Percentiles rank a stretch among this genome's conserved stretches.
These are phyloP conservation scores for Phataginus tetradactyla DNA, from an alignment of 2,797 vertebrate species.

Conservation along the genomic window DNA sequence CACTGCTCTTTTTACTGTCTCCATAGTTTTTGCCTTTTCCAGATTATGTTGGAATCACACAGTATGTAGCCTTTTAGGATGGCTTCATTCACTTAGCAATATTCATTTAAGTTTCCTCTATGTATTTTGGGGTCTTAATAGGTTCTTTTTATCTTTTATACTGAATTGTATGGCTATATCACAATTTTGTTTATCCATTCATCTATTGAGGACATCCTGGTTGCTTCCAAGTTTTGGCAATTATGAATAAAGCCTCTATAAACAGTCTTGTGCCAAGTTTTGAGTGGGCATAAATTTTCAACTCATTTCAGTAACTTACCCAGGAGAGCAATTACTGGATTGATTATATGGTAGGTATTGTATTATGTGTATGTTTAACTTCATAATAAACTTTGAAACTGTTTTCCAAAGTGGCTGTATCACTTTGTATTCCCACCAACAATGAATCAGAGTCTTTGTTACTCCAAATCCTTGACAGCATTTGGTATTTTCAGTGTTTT, in stretches of 20 bases:
- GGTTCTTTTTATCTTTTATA: neutral
- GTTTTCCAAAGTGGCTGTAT: neutral
- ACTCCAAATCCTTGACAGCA: neutral
- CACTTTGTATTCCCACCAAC: neutral
- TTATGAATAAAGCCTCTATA: neutral
- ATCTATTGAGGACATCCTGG: neutral
- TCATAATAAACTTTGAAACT: neutral
- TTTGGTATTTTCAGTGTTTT: neutral
- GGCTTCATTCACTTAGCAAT: neutral
- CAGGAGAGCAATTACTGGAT: fast-evolving
- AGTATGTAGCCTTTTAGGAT: neutral
- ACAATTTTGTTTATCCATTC: neutral
- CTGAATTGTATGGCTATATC: neutral
- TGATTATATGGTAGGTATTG: neutral
- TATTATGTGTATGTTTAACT: neutral
- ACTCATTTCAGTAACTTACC: neutral
- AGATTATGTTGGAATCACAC: neutral
- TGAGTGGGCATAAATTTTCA: neutral
- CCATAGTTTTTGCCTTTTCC: conserved; percentile 6
- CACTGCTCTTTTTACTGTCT: neutral
- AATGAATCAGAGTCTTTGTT: neutral
- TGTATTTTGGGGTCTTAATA: neutral
- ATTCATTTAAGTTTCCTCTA: neutral
- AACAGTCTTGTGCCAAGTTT: neutral
- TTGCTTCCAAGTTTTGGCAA: neutral